These are phyloP conservation scores for Eciton burchellii DNA, from an alignment of 1,140 invertebrate species.

Conservation along the genomic window DNA sequence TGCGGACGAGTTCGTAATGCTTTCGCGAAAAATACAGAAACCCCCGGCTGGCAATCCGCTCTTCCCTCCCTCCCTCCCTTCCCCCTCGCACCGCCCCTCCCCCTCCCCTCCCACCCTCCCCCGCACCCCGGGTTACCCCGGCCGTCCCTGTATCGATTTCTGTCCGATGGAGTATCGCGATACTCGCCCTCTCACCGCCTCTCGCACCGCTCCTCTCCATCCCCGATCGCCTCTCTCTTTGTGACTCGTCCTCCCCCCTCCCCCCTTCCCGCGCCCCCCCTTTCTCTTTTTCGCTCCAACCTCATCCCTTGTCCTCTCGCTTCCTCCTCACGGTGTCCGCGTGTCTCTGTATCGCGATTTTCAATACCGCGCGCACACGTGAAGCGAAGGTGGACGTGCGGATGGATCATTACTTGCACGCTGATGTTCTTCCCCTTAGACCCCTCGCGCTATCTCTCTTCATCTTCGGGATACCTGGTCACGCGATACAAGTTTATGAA, in stretches of 20 bases:
- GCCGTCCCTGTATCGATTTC: slow-evolving; percentile 83
- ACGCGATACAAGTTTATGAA: not conserved
- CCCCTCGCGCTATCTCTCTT: not conserved
- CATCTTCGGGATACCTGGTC: not conserved
- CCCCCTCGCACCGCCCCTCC: no score
- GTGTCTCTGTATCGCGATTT: slow-evolving; percentile 59
- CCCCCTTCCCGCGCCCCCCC: not conserved
- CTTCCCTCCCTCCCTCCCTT: no score
- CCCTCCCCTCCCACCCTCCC: no score
- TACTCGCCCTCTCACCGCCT: slow-evolving; percentile 73
- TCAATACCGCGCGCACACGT: slow-evolving; percentile 58
- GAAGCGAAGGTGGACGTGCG: slow-evolving; percentile 66
- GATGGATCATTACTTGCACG: slow-evolving; percentile 57
- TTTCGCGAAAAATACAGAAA: slow-evolving; percentile 82
- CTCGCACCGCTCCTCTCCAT: slow-evolving; percentile 38
- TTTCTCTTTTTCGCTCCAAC: not conserved
- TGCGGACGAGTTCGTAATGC: slow-evolving; percentile 77
- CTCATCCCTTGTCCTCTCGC: not conserved
- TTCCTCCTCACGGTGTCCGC: not conserved
- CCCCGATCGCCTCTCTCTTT: slow-evolving; percentile 65
- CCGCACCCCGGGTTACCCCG: slow-evolving; percentile 65
- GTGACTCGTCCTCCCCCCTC: slow-evolving; percentile 47
- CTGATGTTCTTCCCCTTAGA: not conserved
- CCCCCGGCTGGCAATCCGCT: slow-evolving; percentile 48
- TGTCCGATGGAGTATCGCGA: slow-evolving; percentile 82